phyloP scores from a whole-genome alignment of 2,113 vertebrate genomes.

The Cheilinus undulatus region DNA sequence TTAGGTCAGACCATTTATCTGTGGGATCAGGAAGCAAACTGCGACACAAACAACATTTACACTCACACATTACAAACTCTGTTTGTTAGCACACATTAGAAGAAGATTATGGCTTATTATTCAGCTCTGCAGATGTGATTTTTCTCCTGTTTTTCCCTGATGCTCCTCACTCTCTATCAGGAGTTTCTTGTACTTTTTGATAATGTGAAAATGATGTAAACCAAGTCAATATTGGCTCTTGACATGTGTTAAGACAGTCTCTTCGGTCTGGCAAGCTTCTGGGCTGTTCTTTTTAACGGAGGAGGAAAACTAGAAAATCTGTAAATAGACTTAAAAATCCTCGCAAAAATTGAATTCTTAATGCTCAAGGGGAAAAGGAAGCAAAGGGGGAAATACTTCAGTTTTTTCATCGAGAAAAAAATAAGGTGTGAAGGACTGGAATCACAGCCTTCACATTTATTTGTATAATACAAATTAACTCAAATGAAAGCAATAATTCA shows the following conservation, averaged over 20 bases:
- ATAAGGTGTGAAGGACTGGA: slow-evolving; percentile 1
- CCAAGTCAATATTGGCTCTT: background rate
- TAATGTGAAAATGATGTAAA: slow-evolving; percentile 20
- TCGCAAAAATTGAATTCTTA: background rate
- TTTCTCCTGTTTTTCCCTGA: background rate
- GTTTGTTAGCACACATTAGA: background rate
- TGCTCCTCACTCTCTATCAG: slow-evolving; percentile 11
- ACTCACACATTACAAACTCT: background rate
- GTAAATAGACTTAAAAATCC: background rate
- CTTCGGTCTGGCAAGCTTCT: background rate
- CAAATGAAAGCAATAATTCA: too few species aligned
- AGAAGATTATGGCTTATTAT: slow-evolving; percentile 8
- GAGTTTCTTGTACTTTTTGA: slow-evolving; percentile 12
- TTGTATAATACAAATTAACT: background rate
- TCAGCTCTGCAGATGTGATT: background rate
- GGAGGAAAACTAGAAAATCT: background rate
- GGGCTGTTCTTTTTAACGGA: background rate
- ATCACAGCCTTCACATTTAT: slow-evolving; percentile 1
- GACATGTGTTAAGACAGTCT: background rate
- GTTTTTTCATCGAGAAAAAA: too few species aligned
- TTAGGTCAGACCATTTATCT: slow-evolving; percentile 6
- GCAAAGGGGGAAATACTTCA: too few species aligned
- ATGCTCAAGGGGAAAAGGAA: too few species aligned
- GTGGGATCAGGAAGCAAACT: background rate
- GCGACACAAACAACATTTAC: background rate